phyloP scores from a whole-genome alignment of 2,888 invertebrate species.

The Argyra leucocephala region DNA sequence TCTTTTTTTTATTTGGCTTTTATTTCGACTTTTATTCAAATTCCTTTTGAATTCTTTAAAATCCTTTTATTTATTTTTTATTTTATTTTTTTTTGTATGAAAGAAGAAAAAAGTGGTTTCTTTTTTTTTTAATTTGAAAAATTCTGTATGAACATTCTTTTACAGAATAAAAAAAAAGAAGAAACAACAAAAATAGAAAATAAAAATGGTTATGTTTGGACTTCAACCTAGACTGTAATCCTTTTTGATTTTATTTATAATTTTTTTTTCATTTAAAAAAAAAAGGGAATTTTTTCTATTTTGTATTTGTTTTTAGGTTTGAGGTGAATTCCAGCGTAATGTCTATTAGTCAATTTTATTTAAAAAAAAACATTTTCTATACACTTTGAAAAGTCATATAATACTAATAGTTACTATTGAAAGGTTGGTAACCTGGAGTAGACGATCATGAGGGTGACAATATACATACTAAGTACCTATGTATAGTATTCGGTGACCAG shows the following conservation, averaged over 20 bases:
- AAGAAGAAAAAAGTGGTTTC: no score
- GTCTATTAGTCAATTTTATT: background rate
- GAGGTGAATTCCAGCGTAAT: slow-evolving; percentile 3
- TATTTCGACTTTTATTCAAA: background rate
- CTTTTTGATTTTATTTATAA: background rate
- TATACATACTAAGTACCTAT: no score
- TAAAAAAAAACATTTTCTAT: no score
- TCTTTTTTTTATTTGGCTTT: background rate
- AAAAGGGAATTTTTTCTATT: background rate
- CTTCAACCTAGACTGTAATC: background rate
- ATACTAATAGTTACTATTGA: no score
- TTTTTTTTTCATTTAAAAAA: background rate
- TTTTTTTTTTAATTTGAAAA: no score
- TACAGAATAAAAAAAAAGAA: background rate
- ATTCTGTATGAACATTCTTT: background rate
- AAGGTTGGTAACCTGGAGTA: no score
- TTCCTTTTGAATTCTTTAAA: background rate
- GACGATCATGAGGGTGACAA: no score
- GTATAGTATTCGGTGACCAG: no score
- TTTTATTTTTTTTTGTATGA: no score
- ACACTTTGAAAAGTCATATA: no score
- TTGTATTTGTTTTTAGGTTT: background rate
- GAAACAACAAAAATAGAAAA: background rate
- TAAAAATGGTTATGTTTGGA: background rate
- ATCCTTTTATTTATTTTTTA: background rate